Evolutionary conservation across 1,140 invertebrate species (phyloP).

Genomic region (Psilanteris sp.): DNA sequence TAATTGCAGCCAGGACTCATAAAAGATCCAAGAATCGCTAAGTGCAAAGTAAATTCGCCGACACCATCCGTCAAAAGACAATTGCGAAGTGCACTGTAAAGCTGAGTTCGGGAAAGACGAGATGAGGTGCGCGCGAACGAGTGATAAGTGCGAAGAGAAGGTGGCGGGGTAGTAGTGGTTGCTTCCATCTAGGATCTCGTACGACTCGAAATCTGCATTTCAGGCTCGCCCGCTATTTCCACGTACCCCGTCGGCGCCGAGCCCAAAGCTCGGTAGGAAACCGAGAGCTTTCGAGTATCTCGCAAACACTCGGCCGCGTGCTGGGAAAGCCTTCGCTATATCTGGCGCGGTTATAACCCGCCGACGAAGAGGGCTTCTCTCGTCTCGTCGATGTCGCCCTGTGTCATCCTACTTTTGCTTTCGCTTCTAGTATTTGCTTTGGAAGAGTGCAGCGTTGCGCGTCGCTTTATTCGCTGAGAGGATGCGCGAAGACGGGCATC

Average conservation of each 20-base stretch:
- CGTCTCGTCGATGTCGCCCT: conserved; percentile 57
- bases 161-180: conserved; percentile 48
- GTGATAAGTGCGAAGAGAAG: conserved; percentile 65
- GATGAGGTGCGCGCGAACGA: conserved; percentile 55
- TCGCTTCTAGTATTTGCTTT: conserved; percentile 74
- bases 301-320: conserved; percentile 74
- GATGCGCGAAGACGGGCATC: conserved; percentile 65
- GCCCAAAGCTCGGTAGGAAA: conserved; percentile 54
- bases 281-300: conserved; percentile 78
- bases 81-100: conserved; percentile 51
- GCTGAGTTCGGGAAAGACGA: conserved; percentile 28
- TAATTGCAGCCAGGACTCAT: conserved; percentile 8
- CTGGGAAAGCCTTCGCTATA: conserved; percentile 58
- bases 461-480: conserved; percentile 71
- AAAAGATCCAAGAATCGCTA: conserved; percentile 62
- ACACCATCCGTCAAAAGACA: conserved; percentile 43
- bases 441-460: conserved; percentile 68
- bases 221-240: conserved; percentile 71
- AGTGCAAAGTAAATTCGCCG: conserved; percentile 70
- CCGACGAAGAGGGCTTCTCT: conserved; percentile 44
- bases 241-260: conserved; percentile 49
- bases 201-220: conserved; percentile 78
- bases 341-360: conserved; percentile 42
- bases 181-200: conserved; percentile 60
- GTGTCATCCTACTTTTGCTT: conserved; percentile 74